Evolutionary conservation across 2,797 vertebrate species (phyloP), one percentile per base, ranked within the genome.

Genomic region (Cuniculus paca): DNA sequence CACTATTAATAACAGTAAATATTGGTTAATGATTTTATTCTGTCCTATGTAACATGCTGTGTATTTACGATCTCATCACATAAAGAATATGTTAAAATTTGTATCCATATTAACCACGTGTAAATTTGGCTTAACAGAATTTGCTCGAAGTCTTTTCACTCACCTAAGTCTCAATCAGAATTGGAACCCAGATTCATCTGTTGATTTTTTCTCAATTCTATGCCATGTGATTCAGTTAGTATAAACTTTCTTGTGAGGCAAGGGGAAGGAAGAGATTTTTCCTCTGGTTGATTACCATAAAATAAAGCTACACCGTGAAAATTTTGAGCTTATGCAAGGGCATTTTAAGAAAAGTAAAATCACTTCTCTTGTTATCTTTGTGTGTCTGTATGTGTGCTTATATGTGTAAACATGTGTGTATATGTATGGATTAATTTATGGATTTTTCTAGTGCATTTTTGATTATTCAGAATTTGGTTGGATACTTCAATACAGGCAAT

Each of bases 301-400:
- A 97, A 91, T 95, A 87, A 88, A 81, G 20, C 48, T 83, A 91
- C 86, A 14, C 2, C 28, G 19, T 28, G 20, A 36, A 75, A 5
- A 45, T 42, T 9, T 88, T 48, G 10, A 20, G 28, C n/a, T 85
- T 90, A 90, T 68, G 4, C 19, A 85, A 90, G 19, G 48, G 7
- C 19, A 85, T 96, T 79, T 90, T 50, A 85, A 95, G 34, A 95
- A 88, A 72, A 9, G 1, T 28, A 39, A 92, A 54, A 85, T 13
- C 8, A 0, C 17, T 86, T 90, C 13, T 83, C 9, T 0, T 50
- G 3, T 52, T 77, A 63, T 24, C 31, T n/a, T 52, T 36, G 16
- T 75, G 45, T 78, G 34, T 39, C 34, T 39, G 16, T 65, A 34
- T 65, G 19, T 58, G n/a, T 20, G 48, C 77, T 17, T n/a, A 1